These are phyloP conservation scores for Siphamia tubifer DNA, from an alignment of 2,113 vertebrate genomes.

Conservation along the genomic window DNA sequence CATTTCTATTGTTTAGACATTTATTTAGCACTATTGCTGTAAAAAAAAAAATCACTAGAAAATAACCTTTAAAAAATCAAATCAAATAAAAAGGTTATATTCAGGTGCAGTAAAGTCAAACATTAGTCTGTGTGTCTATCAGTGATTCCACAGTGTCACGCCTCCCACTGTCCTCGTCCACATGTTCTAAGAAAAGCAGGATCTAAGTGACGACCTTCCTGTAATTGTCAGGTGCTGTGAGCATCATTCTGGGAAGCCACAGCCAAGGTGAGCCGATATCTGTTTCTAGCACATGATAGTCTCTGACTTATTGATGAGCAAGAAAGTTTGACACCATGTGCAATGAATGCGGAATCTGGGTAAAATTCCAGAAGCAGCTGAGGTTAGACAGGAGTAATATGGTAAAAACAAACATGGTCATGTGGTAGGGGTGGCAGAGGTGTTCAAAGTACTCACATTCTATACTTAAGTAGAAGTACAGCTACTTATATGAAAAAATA, in stretches of 20 bases:
- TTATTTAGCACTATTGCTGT: too few relatives aligned
- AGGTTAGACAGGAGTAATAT: too few relatives aligned
- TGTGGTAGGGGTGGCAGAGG: too few relatives aligned
- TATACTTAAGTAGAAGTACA: too few relatives aligned
- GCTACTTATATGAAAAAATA: too few relatives aligned
- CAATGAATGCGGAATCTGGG: not conserved
- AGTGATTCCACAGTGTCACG: not conserved
- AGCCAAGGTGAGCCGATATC: not conserved
- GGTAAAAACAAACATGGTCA: not conserved
- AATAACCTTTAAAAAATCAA: too few relatives aligned
- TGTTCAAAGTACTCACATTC: too few relatives aligned
- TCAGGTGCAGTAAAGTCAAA: too few relatives aligned
- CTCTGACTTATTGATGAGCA: constrained; percentile 25
- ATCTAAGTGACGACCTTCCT: not conserved
- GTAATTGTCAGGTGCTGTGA: not conserved
- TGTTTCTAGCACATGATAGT: constrained; percentile 4
- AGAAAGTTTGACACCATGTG: not conserved
- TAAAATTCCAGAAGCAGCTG: not conserved
- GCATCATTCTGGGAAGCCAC: not conserved
- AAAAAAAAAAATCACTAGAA: too few relatives aligned
- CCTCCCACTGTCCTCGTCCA: too few relatives aligned
- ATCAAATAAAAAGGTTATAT: too few relatives aligned
- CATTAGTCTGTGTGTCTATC: not conserved
- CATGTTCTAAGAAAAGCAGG: not conserved
- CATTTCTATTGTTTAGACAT: too few relatives aligned